Base-by-base conservation (phyloP, 1,140 invertebrate species). In the Heterodera carotae region DNA sequence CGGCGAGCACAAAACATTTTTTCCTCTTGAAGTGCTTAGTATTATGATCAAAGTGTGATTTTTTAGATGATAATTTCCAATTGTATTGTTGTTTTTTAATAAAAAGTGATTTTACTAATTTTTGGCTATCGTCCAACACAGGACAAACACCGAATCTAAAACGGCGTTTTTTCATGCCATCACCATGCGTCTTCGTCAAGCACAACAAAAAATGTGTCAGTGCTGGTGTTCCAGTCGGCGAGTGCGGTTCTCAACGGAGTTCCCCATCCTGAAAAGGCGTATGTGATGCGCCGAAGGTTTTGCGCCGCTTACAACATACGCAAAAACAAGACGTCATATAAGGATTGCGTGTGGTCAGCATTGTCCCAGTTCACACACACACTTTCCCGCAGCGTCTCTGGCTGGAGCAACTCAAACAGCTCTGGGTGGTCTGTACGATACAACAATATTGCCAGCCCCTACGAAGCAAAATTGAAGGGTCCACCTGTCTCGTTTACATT, bases 401-500 rank as follows among this genome's bases (percentile, higher is more conserved):
- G 22, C 33, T 68, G 33, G 66, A 68, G 10, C 18, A 8, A 6
- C 66, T 68, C 18, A 27, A 27, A 3, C 22, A 2, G 18, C 33
- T 25, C 22, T 36, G n/a, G 22, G n/a, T 0, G 39, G 39, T n/a
- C 3, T 33, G 2, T 71, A 71, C n/a, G 69, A 71, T 56, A 5
- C 33, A 36, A 36, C 69, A 33, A 71, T 71, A 48, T 71, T 71
- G 18, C 69, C 69, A 2, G 69, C n/a, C 69, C 39, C 36, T 71
- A 22, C 69, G 69, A 4, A 53, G 39, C n/a, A 71, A 71, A 71
- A 36, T 71, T 18, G 6, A 7, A 7, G 22, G 22, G 6, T 7
- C 59, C 59, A 8, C 59, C 18, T 62, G 59, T 29, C 59, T 62
- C 59, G 22, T 62, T 62, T 62, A 62, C 59, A 62, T 62, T 62